These are phyloP conservation scores for Littorina saxatilis DNA, from an alignment of 1,140 invertebrate species.

Conservation along the genomic window DNA sequence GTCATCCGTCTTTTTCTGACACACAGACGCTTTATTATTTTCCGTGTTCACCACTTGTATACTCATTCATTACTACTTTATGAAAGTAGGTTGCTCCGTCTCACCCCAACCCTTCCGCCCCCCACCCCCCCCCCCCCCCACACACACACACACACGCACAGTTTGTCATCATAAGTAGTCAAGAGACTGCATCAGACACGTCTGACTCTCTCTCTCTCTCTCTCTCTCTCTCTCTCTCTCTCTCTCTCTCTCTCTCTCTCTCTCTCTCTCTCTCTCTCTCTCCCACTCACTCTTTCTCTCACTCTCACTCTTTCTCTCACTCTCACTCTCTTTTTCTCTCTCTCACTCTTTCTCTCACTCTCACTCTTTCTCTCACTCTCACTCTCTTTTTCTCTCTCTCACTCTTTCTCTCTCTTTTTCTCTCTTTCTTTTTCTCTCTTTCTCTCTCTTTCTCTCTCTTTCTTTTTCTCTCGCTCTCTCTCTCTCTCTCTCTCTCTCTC, in stretches of 20 bases:
- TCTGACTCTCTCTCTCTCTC: constrained; percentile 8
- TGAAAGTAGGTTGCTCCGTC: too few relatives aligned
- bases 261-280: constrained; percentile 13
- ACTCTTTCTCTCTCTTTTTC: neutral
- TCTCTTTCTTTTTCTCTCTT: constrained; percentile 15
- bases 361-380: neutral
- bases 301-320: neutral
- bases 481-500: neutral
- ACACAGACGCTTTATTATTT: too few relatives aligned
- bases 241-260: constrained; percentile 15
- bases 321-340: constrained; percentile 4
- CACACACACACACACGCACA: too few relatives aligned
- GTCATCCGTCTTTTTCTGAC: too few relatives aligned
- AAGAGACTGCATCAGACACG: too few relatives aligned
- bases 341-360: neutral
- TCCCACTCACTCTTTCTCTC: neutral
- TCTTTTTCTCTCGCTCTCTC: constrained; percentile 9
- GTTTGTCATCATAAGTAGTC: too few relatives aligned
- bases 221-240: constrained; percentile 15
- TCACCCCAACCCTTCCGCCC: too few relatives aligned
- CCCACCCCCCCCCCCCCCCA: neutral
- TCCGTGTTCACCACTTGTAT: too few relatives aligned
- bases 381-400: constrained; percentile 1
- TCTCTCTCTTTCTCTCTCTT: constrained; percentile 23
- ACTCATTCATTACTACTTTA: too few relatives aligned